Percentiles rank a stretch among this genome's conserved stretches.
These are phyloP conservation scores for Antheraea pernyi DNA, from an alignment of 1,140 invertebrate genomes.

Conservation along the genomic window DNA sequence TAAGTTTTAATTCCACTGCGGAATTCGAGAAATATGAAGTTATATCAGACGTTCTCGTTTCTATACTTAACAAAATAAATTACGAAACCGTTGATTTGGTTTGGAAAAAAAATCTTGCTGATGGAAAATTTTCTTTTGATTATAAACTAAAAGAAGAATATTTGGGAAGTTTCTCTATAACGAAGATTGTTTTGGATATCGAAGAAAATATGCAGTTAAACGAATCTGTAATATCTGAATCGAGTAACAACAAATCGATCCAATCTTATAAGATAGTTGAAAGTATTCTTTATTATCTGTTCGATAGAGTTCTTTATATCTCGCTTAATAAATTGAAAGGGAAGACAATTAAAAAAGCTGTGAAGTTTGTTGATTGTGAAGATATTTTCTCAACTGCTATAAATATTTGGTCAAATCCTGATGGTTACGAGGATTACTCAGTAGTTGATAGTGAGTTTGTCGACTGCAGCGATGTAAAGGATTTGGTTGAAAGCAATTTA, in stretches of 20 bases:
- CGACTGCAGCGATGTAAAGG: not conserved
- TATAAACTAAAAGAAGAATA: conserved; percentile 8
- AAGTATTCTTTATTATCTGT: conserved; percentile 55
- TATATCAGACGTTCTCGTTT: conserved; percentile 47
- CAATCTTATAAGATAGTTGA: conserved; percentile 45
- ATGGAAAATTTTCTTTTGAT: not conserved
- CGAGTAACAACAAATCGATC: conserved; percentile 35
- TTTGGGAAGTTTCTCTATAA: conserved; percentile 54
- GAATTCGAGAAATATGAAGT: conserved; percentile 69
- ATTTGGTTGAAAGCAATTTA: not conserved
- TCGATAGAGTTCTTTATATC: conserved; percentile 46
- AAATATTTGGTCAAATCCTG: conserved; percentile 24
- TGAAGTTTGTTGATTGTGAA: conserved; percentile 63
- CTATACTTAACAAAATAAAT: conserved; percentile 43
- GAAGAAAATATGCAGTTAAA: conserved; percentile 42
- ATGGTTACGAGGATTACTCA: not conserved
- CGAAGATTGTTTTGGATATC: conserved; percentile 50
- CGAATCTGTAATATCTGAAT: conserved; percentile 43
- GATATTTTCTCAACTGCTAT: conserved; percentile 63
- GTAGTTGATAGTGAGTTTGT: not conserved
- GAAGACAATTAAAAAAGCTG: conserved; percentile 37
- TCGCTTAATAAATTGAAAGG: conserved; percentile 26
- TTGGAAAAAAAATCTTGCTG: not conserved
- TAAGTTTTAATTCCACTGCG: conserved; percentile 57
- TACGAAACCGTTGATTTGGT: conserved; percentile 17